Conservation (phyloP, 2,888 invertebrate species). For the Uropetala carovei region DNA sequence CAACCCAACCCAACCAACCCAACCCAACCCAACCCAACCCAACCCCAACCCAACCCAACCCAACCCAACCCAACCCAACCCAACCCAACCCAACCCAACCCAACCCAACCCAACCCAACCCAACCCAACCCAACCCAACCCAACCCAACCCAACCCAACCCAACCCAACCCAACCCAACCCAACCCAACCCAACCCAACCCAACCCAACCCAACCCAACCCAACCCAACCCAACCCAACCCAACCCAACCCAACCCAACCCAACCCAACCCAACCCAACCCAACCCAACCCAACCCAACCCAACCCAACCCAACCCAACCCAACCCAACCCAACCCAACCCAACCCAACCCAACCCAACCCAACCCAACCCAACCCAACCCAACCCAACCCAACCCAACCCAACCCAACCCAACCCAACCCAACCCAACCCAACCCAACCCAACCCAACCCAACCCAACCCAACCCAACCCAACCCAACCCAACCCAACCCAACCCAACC, state of each 20-base stretch:
- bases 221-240: conserved; percentile 67
- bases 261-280: conserved; percentile 27
- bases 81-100: conserved; percentile 70
- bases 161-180: conserved; percentile 70
- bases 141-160: conserved; percentile 75
- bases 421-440: conserved; percentile 70
- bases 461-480: conserved; percentile 70
- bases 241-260: conserved; percentile 27
- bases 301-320: conserved; percentile 27
- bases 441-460: conserved; percentile 70
- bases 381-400: conserved; percentile 69
- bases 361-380: conserved; percentile 70
- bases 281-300: conserved; percentile 27
- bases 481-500: conserved; percentile 70
- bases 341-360: conserved; percentile 63
- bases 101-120: conserved; percentile 71
- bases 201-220: conserved; percentile 72
- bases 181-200: conserved; percentile 71
- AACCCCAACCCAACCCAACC: conserved; percentile 69
- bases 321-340: conserved; percentile 27
- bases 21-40: too few relatives aligned
- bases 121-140: conserved; percentile 68
- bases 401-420: conserved; percentile 70
- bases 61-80: conserved; percentile 69
- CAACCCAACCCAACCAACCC: too few relatives aligned